Evolutionary conservation across 2,113 vertebrate species (phyloP).

Genomic region (Nothobranchius kuhntae): DNA sequence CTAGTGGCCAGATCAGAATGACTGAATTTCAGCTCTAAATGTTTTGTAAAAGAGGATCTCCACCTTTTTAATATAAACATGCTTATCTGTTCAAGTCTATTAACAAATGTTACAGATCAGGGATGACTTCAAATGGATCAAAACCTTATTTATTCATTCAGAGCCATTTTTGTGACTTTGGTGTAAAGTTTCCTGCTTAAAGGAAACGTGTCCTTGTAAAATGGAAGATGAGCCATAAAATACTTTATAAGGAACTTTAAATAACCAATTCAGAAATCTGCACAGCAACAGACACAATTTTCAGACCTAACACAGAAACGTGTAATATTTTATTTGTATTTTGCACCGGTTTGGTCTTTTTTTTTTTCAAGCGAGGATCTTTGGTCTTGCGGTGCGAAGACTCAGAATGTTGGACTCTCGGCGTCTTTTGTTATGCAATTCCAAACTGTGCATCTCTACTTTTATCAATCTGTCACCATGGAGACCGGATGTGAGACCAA

Average conservation of each 20-base stretch:
- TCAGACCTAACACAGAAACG: conserved; percentile 27
- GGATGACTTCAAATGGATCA: not conserved
- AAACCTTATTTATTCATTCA: conserved; percentile 7
- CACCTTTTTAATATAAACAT: too few relatives aligned
- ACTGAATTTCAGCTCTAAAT: not conserved
- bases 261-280: too few relatives aligned
- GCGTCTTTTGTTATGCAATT: conserved; percentile 15
- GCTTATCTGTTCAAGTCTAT: too few relatives aligned
- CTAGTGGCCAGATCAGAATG: conserved; percentile 47
- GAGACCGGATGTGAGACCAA: conserved; percentile 36
- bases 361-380: not conserved
- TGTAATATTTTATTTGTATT: conserved; percentile 38
- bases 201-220: conserved; percentile 13
- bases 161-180: not conserved
- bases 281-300: too few relatives aligned
- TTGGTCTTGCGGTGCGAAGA: not conserved
- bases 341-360: conserved; percentile 34
- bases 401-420: not conserved
- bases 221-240: conserved; percentile 60
- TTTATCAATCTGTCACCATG: conserved; percentile 19
- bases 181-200: conserved; percentile 5
- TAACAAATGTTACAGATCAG: not conserved
- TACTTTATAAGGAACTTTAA: not conserved
- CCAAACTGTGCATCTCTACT: conserved; percentile 14
- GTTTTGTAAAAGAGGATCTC: not conserved